Evolutionary conservation across 2,797 vertebrate species (phyloP).

Genomic region (Morelia viridis): DNA sequence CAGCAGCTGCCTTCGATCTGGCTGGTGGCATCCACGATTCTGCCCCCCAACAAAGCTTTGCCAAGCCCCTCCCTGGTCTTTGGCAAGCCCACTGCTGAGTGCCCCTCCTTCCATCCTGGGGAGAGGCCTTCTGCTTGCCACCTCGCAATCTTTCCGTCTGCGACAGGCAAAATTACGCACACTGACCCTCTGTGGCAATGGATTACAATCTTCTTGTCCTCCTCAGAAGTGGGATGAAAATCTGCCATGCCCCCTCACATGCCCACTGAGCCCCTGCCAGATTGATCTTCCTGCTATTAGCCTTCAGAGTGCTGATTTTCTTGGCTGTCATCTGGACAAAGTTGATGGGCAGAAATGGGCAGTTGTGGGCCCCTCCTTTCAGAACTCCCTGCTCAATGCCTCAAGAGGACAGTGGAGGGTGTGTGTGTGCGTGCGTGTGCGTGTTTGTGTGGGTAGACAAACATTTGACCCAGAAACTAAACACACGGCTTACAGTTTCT

Average conservation of each 20-base stretch:
- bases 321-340: constrained; percentile 71
- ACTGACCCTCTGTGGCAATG: neutral
- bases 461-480: neutral
- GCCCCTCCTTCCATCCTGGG: neutral
- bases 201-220: neutral
- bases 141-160: accelerated
- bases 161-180: neutral
- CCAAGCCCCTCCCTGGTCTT: neutral
- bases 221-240: neutral
- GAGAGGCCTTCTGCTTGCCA: accelerated
- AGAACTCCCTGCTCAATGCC: neutral
- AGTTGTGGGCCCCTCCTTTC: neutral
- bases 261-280: constrained; percentile 51
- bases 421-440: neutral
- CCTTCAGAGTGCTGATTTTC: constrained; percentile 68
- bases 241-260: neutral
- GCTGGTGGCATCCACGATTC: neutral
- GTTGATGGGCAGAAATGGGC: constrained; percentile 67
- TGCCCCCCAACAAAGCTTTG: neutral
- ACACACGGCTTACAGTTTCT: neutral
- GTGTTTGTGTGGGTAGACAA: neutral
- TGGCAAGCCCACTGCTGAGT: neutral
- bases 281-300: constrained; percentile 65
- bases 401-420: neutral
- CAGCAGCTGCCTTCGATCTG: neutral